A percentile compares a stretch with the other conserved stretches of the same genome.
Evolutionary conservation across 2,113 vertebrate genomes (phyloP).

Genomic region (Barnardius zonarius): DNA sequence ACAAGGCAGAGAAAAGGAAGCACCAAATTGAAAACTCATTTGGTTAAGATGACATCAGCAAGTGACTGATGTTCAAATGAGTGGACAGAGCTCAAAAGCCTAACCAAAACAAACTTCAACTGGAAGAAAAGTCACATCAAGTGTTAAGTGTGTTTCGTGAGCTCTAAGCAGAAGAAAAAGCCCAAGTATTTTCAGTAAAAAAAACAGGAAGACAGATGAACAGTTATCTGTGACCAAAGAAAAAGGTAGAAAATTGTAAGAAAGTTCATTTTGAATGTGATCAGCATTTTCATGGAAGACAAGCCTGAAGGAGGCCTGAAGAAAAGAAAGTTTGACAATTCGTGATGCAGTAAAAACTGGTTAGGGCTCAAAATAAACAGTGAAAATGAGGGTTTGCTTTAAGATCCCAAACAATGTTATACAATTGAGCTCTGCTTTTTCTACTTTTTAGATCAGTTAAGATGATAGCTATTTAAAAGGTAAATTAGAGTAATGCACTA

Average conservation of each 20-base stretch:
- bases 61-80: neutral
- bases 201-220: neutral
- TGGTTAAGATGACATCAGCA: constrained; percentile 5
- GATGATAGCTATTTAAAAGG: neutral
- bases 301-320: neutral
- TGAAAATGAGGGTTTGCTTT: neutral
- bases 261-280: neutral
- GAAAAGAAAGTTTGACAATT: neutral
- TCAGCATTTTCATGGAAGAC: constrained; percentile 31
- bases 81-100: neutral
- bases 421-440: neutral
- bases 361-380: neutral
- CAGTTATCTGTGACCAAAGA: neutral
- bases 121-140: neutral
- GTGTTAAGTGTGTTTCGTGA: neutral
- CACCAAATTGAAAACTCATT: constrained; percentile 9
- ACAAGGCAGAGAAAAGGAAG: neutral
- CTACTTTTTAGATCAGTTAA: neutral
- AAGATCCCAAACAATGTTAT: neutral
- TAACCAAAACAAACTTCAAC: neutral
- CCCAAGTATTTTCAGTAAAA: neutral
- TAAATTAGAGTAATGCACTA: neutral
- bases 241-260: neutral
- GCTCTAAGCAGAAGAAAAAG: constrained; percentile 1
- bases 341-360: neutral